A percentile compares a stretch with the other conserved stretches of the same genome.
These are phyloP conservation scores for Gisinianus flammeolus DNA, from an alignment of 2,888 invertebrate species.

Conservation along the genomic window DNA sequence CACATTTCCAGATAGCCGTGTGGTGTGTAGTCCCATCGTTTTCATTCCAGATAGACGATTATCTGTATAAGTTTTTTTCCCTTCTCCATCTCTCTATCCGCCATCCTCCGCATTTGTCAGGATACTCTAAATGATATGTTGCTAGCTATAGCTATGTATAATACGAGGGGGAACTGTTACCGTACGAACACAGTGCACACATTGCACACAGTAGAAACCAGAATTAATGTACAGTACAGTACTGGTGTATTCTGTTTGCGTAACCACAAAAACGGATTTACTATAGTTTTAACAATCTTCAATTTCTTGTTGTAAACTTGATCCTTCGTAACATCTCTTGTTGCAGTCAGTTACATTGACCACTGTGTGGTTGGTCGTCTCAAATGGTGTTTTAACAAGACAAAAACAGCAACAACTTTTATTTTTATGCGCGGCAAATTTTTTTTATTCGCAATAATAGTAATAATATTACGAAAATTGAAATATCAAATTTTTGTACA, in stretches of 20 bases:
- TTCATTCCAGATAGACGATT: conserved; percentile 32
- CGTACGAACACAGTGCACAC: not conserved
- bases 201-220: not conserved
- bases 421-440: not conserved
- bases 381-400: conserved; percentile 6
- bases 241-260: not conserved
- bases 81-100: not conserved
- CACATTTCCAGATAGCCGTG: not conserved
- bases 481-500: not conserved
- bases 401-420: not conserved
- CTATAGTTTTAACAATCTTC: not conserved
- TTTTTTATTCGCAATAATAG: not conserved
- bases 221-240: not conserved
- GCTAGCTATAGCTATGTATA: not conserved
- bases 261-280: not conserved
- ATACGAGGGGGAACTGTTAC: not conserved
- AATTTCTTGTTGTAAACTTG: conserved; percentile 22
- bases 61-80: not conserved
- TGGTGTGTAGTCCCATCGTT: not conserved
- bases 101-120: not conserved
- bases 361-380: not conserved
- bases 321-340: conserved; percentile 32
- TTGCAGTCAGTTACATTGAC: conserved; percentile 2
- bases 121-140: too few relatives aligned
- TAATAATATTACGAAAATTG: not conserved